phyloP scores from a whole-genome alignment of 1,140 invertebrate genomes.

The Melanaphis sacchari region DNA sequence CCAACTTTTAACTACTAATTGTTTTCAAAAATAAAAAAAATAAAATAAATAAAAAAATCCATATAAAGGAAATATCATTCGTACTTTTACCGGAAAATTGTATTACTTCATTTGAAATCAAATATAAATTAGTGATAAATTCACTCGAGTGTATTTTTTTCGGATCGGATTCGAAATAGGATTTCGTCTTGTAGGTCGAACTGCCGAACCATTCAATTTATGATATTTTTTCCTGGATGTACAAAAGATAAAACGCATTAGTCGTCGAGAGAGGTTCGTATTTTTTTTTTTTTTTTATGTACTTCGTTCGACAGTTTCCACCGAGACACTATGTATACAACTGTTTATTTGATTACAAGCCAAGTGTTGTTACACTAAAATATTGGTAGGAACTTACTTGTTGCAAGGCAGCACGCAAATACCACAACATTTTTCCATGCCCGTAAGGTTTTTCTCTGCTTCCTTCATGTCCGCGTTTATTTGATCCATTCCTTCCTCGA shows the following conservation, averaged over 20 bases:
- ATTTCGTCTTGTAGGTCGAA: slow-evolving; percentile 16
- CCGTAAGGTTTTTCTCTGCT: slow-evolving; percentile 98
- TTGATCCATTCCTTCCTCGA: slow-evolving; percentile 99
- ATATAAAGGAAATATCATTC: not conserved
- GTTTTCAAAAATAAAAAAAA: not conserved
- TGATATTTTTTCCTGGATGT: not conserved
- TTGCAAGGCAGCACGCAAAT: slow-evolving; percentile 97
- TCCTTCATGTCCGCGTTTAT: slow-evolving; percentile 99
- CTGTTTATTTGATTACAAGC: not conserved
- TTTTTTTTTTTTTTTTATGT: not conserved
- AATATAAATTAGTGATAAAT: slow-evolving; percentile 61
- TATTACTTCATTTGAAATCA: not conserved
- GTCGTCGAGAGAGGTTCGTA: not conserved
- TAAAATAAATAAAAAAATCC: not conserved
- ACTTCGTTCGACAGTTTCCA: not conserved
- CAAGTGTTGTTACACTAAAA: not conserved
- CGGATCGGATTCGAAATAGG: not conserved
- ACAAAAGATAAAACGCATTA: slow-evolving; percentile 18
- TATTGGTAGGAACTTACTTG: slow-evolving; percentile 74
- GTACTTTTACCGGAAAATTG: slow-evolving; percentile 8
- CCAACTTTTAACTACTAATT: not conserved
- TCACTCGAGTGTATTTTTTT: not conserved
- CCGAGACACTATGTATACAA: slow-evolving; percentile 12
- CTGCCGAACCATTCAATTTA: not conserved
- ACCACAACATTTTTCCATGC: slow-evolving; percentile 99